Evolutionary conservation across 1,140 invertebrate genomes (phyloP), one percentile per base, ranked within the genome.

Genomic region (Drosophila mojavensis): DNA sequence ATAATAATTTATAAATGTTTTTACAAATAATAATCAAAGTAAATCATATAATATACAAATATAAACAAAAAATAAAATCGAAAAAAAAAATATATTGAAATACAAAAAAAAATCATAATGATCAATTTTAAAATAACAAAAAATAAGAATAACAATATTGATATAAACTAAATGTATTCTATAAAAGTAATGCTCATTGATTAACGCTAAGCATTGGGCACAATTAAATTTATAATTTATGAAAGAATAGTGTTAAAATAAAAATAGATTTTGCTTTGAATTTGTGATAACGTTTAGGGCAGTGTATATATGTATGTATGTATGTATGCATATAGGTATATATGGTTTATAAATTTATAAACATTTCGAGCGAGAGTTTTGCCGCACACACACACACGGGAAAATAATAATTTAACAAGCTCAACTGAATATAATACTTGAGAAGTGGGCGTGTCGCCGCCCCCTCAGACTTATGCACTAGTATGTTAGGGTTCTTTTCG

Each of bases 401-500:
- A 50, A 20, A 24, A 24, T 24, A 20, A 10, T 30, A 17, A 39
- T 60, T 17, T 58, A 65, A 54, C n/a, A 61, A 72, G 55, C 58
- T 68, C 28, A 67, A 68, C 58, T 65, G 68, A 43, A 61, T 66
- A 79, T 84, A 86, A 88, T 86, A 86, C 83, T 86, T 88, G 76
- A 88, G 82, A 79, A 78, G 59, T 77, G 67, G 73, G 81, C 81
- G 81, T 74, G 75, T 50, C 63, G 39, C 62, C 58, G 73, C 78
- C 58, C 43, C 78, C 54, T 39, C 75, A 64, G 41, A 20, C 73
- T 75, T 71, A 75, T 43, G 17, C 33, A 43, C 63, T 65, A 71
- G 15, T 43, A 30, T 67, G 60, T 67, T 71, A 53, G 54, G 62
- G 43, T 59, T 36, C 3, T 39, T 41, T 33, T 51, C 30, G 53